Percentiles rank a stretch among this genome's conserved stretches.
These are phyloP conservation scores for Glossosoma conforme DNA, from an alignment of 1,140 invertebrate genomes.

Conservation along the genomic window DNA sequence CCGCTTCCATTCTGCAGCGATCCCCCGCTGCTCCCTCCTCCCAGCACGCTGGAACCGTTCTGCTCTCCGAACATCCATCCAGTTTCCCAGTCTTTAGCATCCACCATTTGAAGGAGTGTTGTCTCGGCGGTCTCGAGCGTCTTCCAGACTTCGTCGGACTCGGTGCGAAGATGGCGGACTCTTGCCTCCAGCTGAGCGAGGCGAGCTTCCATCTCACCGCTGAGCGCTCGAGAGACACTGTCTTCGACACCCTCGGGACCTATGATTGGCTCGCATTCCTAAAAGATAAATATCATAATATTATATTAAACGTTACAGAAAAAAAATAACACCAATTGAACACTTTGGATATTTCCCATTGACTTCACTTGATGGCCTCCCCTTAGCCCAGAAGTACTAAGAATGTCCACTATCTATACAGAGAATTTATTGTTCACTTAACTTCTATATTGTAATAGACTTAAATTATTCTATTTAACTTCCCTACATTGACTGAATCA, in stretches of 20 bases:
- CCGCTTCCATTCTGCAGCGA: slow-evolving; percentile 23
- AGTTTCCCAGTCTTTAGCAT: slow-evolving; percentile 31
- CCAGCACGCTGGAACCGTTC: slow-evolving; percentile 14
- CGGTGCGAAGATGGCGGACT: slow-evolving; percentile 74
- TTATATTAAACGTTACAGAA: no score
- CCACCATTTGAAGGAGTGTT: slow-evolving; percentile 76
- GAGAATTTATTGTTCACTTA: no score
- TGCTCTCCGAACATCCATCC: slow-evolving; percentile 30
- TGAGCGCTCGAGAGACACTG: slow-evolving; percentile 29
- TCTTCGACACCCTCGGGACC: slow-evolving; percentile 29
- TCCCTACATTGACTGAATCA: no score
- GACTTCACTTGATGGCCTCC: no score
- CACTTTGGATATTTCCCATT: no score
- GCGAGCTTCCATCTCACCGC: slow-evolving; percentile 72
- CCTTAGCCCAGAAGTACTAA: no score
- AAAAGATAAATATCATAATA: no score
- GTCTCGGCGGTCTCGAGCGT: slow-evolving; percentile 90
- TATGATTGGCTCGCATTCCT: slow-evolving; percentile 22
- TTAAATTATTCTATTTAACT: no score
- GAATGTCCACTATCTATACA: no score
- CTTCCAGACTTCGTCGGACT: slow-evolving; percentile 95
- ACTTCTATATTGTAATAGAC: no score
- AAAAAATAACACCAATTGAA: no score
- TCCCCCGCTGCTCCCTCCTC: slow-evolving; percentile 15
- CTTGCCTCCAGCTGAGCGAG: slow-evolving; percentile 74